Conservation (phyloP, 2,113 vertebrate species). For the Osmerus eperlanus region DNA sequence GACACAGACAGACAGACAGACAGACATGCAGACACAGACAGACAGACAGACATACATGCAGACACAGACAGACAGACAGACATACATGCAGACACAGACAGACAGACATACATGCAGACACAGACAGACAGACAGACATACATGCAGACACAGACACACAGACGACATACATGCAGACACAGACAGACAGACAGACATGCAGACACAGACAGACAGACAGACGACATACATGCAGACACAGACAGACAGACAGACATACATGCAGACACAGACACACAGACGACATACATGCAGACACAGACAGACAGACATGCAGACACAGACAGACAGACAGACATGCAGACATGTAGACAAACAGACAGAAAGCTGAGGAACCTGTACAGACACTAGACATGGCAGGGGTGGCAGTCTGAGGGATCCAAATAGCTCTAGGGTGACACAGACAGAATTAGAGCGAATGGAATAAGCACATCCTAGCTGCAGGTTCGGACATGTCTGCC, state of each 20-base stretch:
- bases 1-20: not conserved
- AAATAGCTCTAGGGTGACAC: slow-evolving; percentile 34
- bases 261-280: not conserved
- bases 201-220: too few species aligned
- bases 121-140: too few species aligned
- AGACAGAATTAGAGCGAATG: slow-evolving; percentile 44
- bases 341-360: not conserved
- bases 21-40: not conserved
- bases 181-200: too few species aligned
- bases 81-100: not conserved
- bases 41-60: too few species aligned
- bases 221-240: not conserved
- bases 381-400: not conserved
- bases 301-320: too few species aligned
- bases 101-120: too few species aligned
- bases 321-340: slow-evolving; percentile 1
- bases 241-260: too few species aligned
- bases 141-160: not conserved
- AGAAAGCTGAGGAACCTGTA: slow-evolving; percentile 32
- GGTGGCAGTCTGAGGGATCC: slow-evolving; percentile 32
- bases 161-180: not conserved
- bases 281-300: too few species aligned
- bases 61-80: not conserved
- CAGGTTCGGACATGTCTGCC: slow-evolving; percentile 47
- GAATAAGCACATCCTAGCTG: slow-evolving; percentile 36